phyloP scores from a whole-genome alignment of 2,888 invertebrate genomes.

The Saturnia pavonia region DNA sequence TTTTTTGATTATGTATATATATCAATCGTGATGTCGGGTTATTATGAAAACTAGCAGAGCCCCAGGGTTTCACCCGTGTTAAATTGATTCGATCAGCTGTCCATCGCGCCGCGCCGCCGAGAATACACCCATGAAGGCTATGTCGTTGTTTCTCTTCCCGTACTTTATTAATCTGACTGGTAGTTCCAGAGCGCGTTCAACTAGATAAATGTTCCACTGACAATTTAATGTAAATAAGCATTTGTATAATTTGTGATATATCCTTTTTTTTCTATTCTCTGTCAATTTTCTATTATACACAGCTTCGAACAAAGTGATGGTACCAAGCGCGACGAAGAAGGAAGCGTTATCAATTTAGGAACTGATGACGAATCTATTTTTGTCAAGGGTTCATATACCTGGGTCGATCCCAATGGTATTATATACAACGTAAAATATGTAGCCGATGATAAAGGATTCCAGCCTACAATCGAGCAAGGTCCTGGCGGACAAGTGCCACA shows the following conservation, averaged over 20 bases:
- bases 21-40: too few species aligned
- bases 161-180: too few species aligned
- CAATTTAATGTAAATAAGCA: too few species aligned
- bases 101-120: too few species aligned
- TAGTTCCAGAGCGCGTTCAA: too few species aligned
- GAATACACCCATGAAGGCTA: too few species aligned
- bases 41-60: too few species aligned
- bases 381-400: conserved; percentile 76
- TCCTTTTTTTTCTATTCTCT: not conserved
- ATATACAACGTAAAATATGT: conserved; percentile 74
- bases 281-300: conserved; percentile 25
- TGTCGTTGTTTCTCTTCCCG: too few species aligned
- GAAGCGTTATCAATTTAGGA: conserved; percentile 74
- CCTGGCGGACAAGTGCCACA: conserved; percentile 54
- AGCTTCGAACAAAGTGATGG: conserved; percentile 81
- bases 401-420: conserved; percentile 74
- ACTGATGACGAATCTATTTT: conserved; percentile 76
- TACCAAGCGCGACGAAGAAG: conserved; percentile 71
- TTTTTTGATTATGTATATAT: too few species aligned
- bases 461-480: conserved; percentile 65
- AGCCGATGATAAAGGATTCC: conserved; percentile 82
- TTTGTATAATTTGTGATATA: not conserved
- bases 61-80: too few species aligned
- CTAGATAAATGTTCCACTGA: too few species aligned
- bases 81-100: too few species aligned